Conservation (phyloP, 2,888 invertebrate genomes). For the Cephus runcator region DNA sequence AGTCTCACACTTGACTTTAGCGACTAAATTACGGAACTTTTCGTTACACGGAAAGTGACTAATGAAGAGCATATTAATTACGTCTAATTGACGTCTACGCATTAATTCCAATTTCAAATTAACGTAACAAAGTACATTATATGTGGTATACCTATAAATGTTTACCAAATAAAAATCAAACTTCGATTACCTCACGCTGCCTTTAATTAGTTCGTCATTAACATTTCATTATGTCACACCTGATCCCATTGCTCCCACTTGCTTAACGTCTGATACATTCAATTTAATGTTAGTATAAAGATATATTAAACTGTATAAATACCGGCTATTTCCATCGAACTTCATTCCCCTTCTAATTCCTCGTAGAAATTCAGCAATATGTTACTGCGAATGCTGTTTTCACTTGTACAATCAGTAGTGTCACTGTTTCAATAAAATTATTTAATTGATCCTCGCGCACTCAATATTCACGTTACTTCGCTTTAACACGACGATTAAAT, state of each 20-base stretch:
- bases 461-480: neutral
- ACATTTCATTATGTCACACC: neutral
- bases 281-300: neutral
- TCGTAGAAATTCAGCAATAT: neutral
- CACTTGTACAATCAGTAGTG: neutral
- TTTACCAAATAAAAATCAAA: neutral
- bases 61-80: neutral
- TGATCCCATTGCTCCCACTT: neutral
- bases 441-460: neutral
- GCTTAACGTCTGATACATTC: no score
- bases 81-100: neutral
- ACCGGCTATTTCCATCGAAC: conserved; percentile 41
- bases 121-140: neutral
- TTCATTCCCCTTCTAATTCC: conserved; percentile 45
- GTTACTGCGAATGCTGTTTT: neutral
- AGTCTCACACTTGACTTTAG: neutral
- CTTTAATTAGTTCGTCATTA: neutral
- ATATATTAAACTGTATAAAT: neutral
- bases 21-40: neutral
- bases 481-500: neutral
- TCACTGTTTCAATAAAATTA: neutral
- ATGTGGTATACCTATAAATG: neutral
- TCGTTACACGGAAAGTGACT: neutral
- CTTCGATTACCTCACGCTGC: neutral
- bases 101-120: neutral